phyloP scores from a whole-genome alignment of 1,140 invertebrate genomes.

The Cotesia typhae region DNA sequence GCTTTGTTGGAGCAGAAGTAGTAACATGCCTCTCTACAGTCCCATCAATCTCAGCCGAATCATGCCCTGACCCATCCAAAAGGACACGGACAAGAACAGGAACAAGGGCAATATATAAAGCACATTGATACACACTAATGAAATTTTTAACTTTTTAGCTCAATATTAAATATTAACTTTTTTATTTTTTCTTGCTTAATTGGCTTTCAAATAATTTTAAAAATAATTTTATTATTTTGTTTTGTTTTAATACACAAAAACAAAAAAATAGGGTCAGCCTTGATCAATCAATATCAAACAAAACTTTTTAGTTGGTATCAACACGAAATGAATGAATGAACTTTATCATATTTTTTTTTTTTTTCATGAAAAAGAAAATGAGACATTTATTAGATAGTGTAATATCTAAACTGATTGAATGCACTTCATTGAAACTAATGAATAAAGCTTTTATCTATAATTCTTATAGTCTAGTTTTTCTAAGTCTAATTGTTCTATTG shows the following conservation, averaged over 20 bases:
- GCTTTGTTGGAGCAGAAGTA: conserved; percentile 60
- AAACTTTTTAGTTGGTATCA: conserved; percentile 55
- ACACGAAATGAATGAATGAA: conserved; percentile 54
- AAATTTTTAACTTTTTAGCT: conserved; percentile 57
- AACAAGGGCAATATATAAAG: conserved; percentile 63
- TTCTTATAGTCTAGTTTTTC: too few relatives aligned
- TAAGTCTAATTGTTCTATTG: background rate
- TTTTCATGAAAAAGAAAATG: conserved; percentile 4
- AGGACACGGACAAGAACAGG: conserved; percentile 66
- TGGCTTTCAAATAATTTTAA: conserved; percentile 5
- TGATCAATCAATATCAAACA: conserved; percentile 28
- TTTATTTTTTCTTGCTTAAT: conserved; percentile 21
- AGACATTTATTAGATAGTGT: conserved; percentile 55
- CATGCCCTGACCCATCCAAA: conserved; percentile 67
- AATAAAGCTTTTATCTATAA: background rate
- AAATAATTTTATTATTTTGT: background rate
- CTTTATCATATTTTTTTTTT: conserved; percentile 16
- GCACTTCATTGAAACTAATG: conserved; percentile 58
- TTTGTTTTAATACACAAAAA: background rate
- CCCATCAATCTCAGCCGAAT: conserved; percentile 66
- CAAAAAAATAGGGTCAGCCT: conserved; percentile 6
- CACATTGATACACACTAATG: conserved; percentile 67
- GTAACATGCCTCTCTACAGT: conserved; percentile 65
- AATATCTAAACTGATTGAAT: conserved; percentile 55
- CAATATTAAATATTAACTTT: conserved; percentile 48